A percentile compares a stretch with the other conserved stretches of the same genome.
phyloP scores from a whole-genome alignment of 1,140 invertebrate species.

The Hylaeus volcanicus region DNA sequence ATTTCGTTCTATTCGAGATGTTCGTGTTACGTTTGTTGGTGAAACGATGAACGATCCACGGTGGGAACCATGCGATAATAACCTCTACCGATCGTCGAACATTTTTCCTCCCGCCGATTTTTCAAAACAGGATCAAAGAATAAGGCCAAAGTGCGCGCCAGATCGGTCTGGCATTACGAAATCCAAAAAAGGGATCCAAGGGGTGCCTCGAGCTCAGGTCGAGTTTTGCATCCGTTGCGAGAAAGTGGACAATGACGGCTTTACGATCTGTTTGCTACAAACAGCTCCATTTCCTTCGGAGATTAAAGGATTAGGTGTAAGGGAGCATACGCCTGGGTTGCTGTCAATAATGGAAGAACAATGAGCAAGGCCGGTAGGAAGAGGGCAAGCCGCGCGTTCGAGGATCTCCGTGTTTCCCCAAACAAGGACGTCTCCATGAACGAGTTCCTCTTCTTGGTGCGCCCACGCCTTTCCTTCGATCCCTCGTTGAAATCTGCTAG shows the following conservation, averaged over 20 bases:
- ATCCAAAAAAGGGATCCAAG: background rate
- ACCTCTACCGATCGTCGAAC: no score
- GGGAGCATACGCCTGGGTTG: constrained; percentile 70
- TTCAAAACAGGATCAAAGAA: background rate
- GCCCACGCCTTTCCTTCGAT: constrained; percentile 14
- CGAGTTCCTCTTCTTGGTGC: constrained; percentile 23
- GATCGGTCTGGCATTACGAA: background rate
- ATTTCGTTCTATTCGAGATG: no score
- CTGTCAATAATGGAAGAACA: constrained; percentile 76
- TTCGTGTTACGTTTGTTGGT: no score
- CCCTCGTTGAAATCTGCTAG: background rate
- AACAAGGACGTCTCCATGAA: constrained; percentile 60
- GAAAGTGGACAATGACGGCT: constrained; percentile 63
- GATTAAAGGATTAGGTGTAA: constrained; percentile 78
- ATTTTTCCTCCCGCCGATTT: no score
- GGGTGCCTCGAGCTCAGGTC: background rate
- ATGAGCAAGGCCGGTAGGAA: constrained; percentile 58
- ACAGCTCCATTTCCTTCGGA: constrained; percentile 73
- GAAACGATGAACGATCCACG: no score
- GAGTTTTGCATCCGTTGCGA: constrained; percentile 60
- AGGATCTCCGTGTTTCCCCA: constrained; percentile 68
- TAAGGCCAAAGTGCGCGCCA: constrained; percentile 38
- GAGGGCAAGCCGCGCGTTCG: constrained; percentile 13
- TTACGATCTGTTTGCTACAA: constrained; percentile 73
- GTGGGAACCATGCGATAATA: no score